Evolutionary conservation across 1,140 invertebrate species (phyloP), one percentile per base, ranked within the genome.

Genomic region (Drosophila bipectinata): DNA sequence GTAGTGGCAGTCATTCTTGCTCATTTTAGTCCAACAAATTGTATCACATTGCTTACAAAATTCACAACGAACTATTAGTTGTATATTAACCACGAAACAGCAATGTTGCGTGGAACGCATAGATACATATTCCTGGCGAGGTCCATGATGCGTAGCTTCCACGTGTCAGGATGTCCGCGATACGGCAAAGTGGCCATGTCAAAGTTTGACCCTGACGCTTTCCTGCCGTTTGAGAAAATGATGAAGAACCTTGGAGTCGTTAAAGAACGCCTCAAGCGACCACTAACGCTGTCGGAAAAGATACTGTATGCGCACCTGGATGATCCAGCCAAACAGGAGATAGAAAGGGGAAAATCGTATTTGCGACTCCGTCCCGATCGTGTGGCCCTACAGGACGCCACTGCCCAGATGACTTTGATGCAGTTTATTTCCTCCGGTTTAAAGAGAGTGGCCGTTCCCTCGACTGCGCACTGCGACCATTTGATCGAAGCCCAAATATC

Each of bases 301-400:
- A 95, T 99, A 67, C 93, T 99, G 0, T 99, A 99, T 91, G 98
- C 98, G 2, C 99, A 99, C 93, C 92, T 99, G 69, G 98, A 99
- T 94, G 95, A 99, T 80, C 98, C 99, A 0, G 79, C 94, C n/a
- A 95, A 77, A 0, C 80, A 95, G 93, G 97, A 98, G 10, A 96
- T 99, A 61, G 94, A 95, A 63, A 93, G 98, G 59, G 98, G 98
- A 41, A 95, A 94, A 15, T 98, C 97, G 59, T 99, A 99, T 91
- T 93, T 99, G 2, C 94, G 97, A 60, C 93, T 99, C 7, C 94
- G 98, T 41, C 99, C 99, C 7, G 99, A 99, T 92, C 94, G 99
- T 75, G 99, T 99, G 45, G 99, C 98, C 57, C 99, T 99, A 98
- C 99, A 99, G 93, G 99, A 99, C 94, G 99, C 99, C 7, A 99